These are phyloP conservation scores for rat (Rattus norvegicus) DNA, from an alignment of 2,113 vertebrate genomes.

Conservation along the genomic window GRCr8 NC_086023.1:106445001-106445500, in stretches of 20 bases:
- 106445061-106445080: neutral
- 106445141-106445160: neutral
- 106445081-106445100: neutral
- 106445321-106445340: neutral
- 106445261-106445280: neutral
- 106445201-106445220: neutral
- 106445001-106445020: neutral
- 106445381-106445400: neutral
- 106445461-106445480: neutral
- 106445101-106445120: neutral
- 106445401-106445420: neutral
- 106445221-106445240: neutral
- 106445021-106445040: neutral
- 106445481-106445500: no score
- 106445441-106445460: neutral
- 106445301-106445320: neutral
- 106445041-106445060: neutral
- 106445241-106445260: neutral
- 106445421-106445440: neutral
- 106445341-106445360: neutral
- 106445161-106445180: neutral
- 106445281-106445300: neutral
- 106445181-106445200: neutral
- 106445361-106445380: neutral
- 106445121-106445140: neutral